phyloP scores from a whole-genome alignment of 1,140 invertebrate species.

The Eumeta japonica region DNA sequence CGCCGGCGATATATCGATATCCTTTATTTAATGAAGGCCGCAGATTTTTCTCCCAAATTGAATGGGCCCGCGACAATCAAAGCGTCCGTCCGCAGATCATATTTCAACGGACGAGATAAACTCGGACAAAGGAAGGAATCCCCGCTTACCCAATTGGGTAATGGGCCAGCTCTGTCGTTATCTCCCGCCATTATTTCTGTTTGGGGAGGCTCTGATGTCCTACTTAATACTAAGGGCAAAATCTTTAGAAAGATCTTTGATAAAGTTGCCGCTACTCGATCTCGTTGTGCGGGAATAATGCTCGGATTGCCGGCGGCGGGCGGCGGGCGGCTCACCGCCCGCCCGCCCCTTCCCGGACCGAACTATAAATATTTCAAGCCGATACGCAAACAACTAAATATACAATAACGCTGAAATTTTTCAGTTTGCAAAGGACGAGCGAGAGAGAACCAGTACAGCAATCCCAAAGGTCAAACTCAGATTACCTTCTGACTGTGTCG shows the following conservation, averaged over 20 bases:
- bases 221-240: slow-evolving; percentile 38
- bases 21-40: slow-evolving; percentile 46
- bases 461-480: no score
- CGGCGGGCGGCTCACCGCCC: no score
- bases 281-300: slow-evolving; percentile 23
- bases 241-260: slow-evolving; percentile 43
- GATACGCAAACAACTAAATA: no score
- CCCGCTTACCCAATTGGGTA: slow-evolving; percentile 51
- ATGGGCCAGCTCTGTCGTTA: slow-evolving; percentile 49
- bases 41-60: slow-evolving; percentile 43
- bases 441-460: no score
- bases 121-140: slow-evolving; percentile 49
- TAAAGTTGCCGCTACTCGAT: slow-evolving; percentile 33
- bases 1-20: slow-evolving; percentile 35
- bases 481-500: no score
- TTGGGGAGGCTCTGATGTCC: slow-evolving; percentile 45
- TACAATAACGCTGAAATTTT: no score
- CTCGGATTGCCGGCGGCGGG: no score
- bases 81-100: slow-evolving; percentile 42
- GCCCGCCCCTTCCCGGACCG: no score
- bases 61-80: slow-evolving; percentile 45
- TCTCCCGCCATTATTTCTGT: slow-evolving; percentile 53
- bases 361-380: no score
- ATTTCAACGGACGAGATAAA: slow-evolving; percentile 50
- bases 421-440: no score